These are phyloP conservation scores for Polypterus senegalus DNA, from an alignment of 2,113 vertebrate species.

Conservation along the genomic window DNA sequence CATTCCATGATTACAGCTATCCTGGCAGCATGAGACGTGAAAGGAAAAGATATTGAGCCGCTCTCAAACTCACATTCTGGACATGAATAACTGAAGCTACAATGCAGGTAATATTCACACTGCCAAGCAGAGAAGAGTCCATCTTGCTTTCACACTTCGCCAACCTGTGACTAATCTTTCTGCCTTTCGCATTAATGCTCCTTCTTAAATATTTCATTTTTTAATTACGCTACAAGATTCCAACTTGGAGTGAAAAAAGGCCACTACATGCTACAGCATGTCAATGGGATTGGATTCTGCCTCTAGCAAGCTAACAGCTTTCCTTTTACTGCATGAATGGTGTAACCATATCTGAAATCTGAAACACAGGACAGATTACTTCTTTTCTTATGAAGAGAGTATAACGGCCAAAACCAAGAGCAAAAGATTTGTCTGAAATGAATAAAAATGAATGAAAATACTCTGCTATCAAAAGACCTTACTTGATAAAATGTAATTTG, in stretches of 20 bases:
- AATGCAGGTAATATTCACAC: slow-evolving; percentile 5
- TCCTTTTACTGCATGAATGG: background rate
- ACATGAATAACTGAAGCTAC: too few species aligned
- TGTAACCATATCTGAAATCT: slow-evolving; percentile 1
- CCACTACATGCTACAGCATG: slow-evolving; percentile 14
- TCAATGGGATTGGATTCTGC: slow-evolving; percentile 26
- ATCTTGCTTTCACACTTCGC: slow-evolving; percentile 33
- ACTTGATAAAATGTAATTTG: too few species aligned
- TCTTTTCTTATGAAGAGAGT: too few species aligned
- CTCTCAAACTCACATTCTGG: too few species aligned
- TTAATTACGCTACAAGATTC: slow-evolving; percentile 65
- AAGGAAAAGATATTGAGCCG: too few species aligned
- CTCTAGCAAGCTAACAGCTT: slow-evolving; percentile 20
- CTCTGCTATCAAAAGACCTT: too few species aligned
- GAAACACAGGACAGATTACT: background rate
- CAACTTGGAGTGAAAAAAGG: slow-evolving; percentile 41
- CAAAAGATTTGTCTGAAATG: too few species aligned
- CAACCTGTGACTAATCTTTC: slow-evolving; percentile 50
- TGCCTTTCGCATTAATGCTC: slow-evolving; percentile 47
- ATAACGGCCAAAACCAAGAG: too few species aligned
- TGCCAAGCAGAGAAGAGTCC: slow-evolving; percentile 28
- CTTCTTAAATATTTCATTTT: slow-evolving; percentile 77
- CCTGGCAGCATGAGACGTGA: too few species aligned
- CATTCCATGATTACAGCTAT: too few species aligned
- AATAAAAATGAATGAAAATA: too few species aligned